A percentile compares a stretch with the other conserved stretches of the same genome.
Conservation (phyloP, 1,140 invertebrate genomes). For the Wiebesia pumilae region DNA sequence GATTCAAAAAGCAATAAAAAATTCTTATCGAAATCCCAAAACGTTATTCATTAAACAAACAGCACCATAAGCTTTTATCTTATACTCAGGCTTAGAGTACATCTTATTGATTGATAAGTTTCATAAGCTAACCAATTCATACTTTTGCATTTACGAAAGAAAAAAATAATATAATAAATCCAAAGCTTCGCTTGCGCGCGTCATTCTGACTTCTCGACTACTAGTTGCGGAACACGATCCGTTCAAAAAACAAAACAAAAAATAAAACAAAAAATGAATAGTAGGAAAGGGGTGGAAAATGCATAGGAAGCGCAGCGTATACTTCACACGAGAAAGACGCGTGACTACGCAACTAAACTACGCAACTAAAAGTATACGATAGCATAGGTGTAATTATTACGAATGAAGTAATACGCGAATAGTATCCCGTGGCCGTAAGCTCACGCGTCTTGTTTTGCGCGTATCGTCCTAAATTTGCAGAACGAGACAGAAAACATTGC, state of each 20-base stretch:
- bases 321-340: not conserved
- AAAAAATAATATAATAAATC: not conserved
- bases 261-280: not conserved
- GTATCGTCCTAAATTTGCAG: constrained; percentile 17
- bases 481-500: constrained; percentile 32
- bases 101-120: too few species aligned
- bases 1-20: too few species aligned
- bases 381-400: constrained; percentile 34
- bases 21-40: too few species aligned
- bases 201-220: not conserved
- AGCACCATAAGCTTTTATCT: too few species aligned
- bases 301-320: not conserved
- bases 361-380: not conserved
- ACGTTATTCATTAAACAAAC: too few species aligned
- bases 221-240: not conserved
- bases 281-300: not conserved
- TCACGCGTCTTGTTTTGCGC: not conserved
- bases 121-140: not conserved
- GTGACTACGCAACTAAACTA: too few species aligned
- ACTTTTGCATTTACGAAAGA: too few species aligned
- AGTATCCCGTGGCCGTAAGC: not conserved
- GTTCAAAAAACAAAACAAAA: not conserved
- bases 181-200: not conserved
- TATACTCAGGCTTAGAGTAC: too few species aligned
- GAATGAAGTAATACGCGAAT: constrained; percentile 27